Conservation (phyloP, 2,113 vertebrate genomes). For the human (Homo sapiens) region GRCh38 chr16:87273001-87273500, state of each 20-base stretch:
- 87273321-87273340: background rate
- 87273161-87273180: no score
- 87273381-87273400: accelerated
- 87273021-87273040: no score
- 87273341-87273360: no score
- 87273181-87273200: background rate
- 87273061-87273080: no score
- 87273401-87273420: background rate
- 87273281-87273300: background rate
- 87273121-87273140: no score
- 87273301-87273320: background rate
- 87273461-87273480: no score
- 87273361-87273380: background rate
- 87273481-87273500: accelerated
- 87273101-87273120: no score
- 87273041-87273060: no score
- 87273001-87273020: no score
- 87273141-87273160: no score
- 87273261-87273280: background rate
- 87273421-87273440: no score
- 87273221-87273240: background rate
- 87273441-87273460: background rate
- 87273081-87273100: no score
- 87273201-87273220: background rate
- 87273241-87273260: background rate